Conservation (phyloP, 2,888 invertebrate species). For the Iselma pallidipennis region DNA sequence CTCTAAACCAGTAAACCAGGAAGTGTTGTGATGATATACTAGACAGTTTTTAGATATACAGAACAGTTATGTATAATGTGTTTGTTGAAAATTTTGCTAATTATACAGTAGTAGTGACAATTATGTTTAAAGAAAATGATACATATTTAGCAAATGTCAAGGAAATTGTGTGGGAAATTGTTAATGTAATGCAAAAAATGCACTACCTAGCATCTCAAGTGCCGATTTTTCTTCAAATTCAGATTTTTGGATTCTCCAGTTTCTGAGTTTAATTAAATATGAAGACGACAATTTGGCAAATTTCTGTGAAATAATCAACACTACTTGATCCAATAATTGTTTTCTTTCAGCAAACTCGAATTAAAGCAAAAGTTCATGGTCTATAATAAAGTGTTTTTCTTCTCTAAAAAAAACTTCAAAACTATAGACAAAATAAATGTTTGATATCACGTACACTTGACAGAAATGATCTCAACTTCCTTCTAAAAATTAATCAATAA, state of each 20-base stretch:
- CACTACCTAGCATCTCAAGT: not conserved
- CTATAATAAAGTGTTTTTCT: not conserved
- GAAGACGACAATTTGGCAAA: too few relatives aligned
- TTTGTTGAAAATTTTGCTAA: too few relatives aligned
- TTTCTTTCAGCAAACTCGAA: not conserved
- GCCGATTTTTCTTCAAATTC: not conserved
- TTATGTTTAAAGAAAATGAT: too few relatives aligned
- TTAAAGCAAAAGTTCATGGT: not conserved
- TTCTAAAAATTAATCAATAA: not conserved
- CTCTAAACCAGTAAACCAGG: too few relatives aligned
- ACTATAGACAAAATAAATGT: not conserved
- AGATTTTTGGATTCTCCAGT: too few relatives aligned
- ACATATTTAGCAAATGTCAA: not conserved
- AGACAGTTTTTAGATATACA: too few relatives aligned
- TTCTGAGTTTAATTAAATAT: too few relatives aligned
- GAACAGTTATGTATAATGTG: not conserved
- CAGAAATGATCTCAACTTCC: not conserved
- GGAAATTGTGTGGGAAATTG: not conserved
- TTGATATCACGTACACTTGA: not conserved
- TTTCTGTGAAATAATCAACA: too few relatives aligned
- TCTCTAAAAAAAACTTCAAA: not conserved
- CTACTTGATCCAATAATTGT: too few relatives aligned
- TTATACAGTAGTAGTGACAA: too few relatives aligned
- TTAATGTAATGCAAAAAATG: not conserved
- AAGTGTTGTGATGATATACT: too few relatives aligned